Base-by-base conservation (phyloP, 2,888 invertebrate species). In the Scaptomyza caliginosa region DNA sequence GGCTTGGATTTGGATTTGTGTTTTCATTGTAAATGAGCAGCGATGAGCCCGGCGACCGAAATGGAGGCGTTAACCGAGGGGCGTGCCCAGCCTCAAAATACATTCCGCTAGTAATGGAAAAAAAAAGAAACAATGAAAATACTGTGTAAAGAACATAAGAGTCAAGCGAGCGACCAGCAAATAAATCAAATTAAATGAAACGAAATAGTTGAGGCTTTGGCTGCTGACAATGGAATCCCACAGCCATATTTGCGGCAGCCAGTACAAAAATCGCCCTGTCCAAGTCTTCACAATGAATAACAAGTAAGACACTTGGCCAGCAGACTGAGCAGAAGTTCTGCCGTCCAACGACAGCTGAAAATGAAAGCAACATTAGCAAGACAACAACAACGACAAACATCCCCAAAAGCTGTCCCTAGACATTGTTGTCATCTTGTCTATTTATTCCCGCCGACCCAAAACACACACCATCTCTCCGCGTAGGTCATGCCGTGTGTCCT, bases 141-240 rank as follows among this genome's bases (percentile, higher is more conserved):
- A 40, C 48, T 48, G 58, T 39, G 50, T 56, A 56, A 78, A 63
- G 67, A 62, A 55, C 60, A 62, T 51, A 55, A 68, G 45, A 66
- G 63, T 57, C 60, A 68, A 66, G 51, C 39, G 28, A 59, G 42
- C 58, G 56, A 51, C 69, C 69, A 67, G 75, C 55, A 69, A 68
- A 87, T 87, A 87, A 87, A 87, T 87, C 86, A 88, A 87, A 88
- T 87, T 85, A 79, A 87, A 79, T 77, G 83, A 82, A 86, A 83
- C 74, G 81, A 86, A 85, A 87, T 88, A 88, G 85, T 85, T 79
- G 74, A 72, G 74, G 74, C 74, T 77, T 72, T 36, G 46, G 63
- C 43, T 62, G 66, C 67, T 74, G 70, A 70, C 83, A 74, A 74
- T 67, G 70, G 68, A 67, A 79, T 77, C 62, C 58, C 43, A 64